Base-by-base conservation (phyloP, 2,888 invertebrate genomes). In the Opisthograptis luteolata region DNA sequence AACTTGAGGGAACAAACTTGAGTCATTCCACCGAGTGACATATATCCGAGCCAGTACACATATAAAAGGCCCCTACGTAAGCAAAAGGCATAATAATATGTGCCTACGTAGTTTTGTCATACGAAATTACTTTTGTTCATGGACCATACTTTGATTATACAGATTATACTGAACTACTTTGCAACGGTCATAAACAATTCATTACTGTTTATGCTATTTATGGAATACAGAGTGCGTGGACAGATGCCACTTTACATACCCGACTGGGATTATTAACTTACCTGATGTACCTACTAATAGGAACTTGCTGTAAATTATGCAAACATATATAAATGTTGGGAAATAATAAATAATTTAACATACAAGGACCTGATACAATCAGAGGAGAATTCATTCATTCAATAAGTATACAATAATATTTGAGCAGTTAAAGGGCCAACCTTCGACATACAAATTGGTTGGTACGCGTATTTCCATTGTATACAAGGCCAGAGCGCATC, bases 1-100 rank as follows among this genome's bases (percentile, higher is more conserved):
- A 41, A 43, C 49, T 49, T 53, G 60, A 55, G 55, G 48, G 58
- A 57, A 58, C 36, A 55, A 35, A 32, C 50, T 50, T 40, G 39
- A 34, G 30, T 36, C 43, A 39, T 32, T 22, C 19, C 14, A 7
- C 31, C 14, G 27, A 30, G 44, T 35, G 35, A 7, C 31, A 43
- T 37, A 31, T 32, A 25, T 43, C 36, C 22, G 19, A 15, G 17
- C 19, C 0, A 30, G 31, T 31, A 37, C n/a, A 6, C 22, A 31
- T 30, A 13, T 36, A 36, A 25, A 19, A 40, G 12, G 17, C 31
- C n/a, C n/a, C n/a, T 31, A 24, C 4, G 15, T 13, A 15, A 20
- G 20, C 35, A 28, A 36, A 27, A 35, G 28, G n/a, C n/a, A n/a
- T n/a, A n/a, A n/a, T n/a, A n/a, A n/a, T n/a, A n/a, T n/a, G n/a